Conservation (phyloP, 35 echinoderm and acorn worm species). For the Acanthaster planci region DNA sequence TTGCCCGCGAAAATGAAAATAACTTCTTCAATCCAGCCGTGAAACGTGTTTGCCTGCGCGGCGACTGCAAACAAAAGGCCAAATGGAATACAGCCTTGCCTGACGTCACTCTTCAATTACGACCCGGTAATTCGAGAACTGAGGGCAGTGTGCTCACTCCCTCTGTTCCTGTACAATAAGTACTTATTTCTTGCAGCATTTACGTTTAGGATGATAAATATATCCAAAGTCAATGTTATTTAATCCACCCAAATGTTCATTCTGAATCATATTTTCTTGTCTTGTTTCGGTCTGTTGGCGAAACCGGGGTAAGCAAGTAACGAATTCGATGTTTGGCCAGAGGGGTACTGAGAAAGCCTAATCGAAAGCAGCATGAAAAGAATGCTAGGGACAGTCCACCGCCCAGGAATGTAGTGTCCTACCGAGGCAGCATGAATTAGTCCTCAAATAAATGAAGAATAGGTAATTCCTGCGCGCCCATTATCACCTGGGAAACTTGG, state of each 20-base stretch:
- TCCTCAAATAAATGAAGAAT: constrained; percentile 99
- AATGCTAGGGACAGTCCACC: constrained; percentile 99
- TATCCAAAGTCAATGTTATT: too few relatives aligned
- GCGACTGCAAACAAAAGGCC: constrained; percentile 96
- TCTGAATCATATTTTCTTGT: too few relatives aligned
- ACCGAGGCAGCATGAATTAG: constrained; percentile 99
- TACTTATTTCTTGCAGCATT: not conserved
- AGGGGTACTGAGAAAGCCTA: constrained; percentile 76
- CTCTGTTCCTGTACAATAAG: constrained; percentile 17
- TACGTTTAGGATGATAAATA: too few relatives aligned
- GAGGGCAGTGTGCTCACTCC: constrained; percentile 86
- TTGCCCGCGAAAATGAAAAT: constrained; percentile 51
- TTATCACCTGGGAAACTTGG: constrained; percentile 96
- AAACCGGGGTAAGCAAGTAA: too few relatives aligned
- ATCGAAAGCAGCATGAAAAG: constrained; percentile 99
- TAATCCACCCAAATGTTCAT: too few relatives aligned
- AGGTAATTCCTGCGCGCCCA: constrained; percentile 97
- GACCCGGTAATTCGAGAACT: constrained; percentile 94
- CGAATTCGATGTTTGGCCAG: not conserved
- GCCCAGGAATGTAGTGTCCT: constrained; percentile 99
- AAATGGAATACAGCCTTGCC: constrained; percentile 94
- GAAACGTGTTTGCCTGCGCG: constrained; percentile 89
- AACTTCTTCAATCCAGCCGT: constrained; percentile 59
- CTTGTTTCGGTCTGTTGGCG: too few relatives aligned
- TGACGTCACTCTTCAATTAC: constrained; percentile 99